Conservation (phyloP, 2,113 vertebrate species). For the Manacus vitellinus region DNA sequence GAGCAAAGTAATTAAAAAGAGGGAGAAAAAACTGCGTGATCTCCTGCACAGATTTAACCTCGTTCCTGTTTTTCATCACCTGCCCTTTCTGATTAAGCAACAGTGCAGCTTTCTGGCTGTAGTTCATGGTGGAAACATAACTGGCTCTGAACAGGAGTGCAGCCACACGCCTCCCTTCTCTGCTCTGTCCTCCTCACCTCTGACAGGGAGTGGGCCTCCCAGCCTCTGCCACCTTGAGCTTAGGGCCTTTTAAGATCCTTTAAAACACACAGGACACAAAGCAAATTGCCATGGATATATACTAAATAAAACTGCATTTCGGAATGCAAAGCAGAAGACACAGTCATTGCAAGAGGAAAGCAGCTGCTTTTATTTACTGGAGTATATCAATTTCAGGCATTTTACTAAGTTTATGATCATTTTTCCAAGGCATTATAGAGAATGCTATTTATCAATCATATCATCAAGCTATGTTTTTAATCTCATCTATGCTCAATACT, state of each 20-base stretch:
- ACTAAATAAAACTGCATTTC: rapidly evolving
- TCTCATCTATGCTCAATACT: not conserved
- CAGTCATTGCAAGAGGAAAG: not conserved
- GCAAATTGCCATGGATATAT: not conserved
- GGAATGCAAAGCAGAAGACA: not conserved
- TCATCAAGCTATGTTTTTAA: not conserved
- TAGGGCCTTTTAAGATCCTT: not conserved
- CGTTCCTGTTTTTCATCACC: not conserved
- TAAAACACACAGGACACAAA: not conserved
- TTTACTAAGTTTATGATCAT: not conserved
- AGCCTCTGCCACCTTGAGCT: not conserved
- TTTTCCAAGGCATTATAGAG: not conserved
- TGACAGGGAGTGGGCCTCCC: not conserved
- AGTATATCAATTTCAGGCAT: not conserved
- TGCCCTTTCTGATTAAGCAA: not conserved
- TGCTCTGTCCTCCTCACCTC: not conserved
- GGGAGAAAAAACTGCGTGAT: not conserved
- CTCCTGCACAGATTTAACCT: not conserved
- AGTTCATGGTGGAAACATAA: not conserved
- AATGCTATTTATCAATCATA: not conserved
- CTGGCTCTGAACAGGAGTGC: not conserved
- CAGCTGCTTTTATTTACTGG: not conserved
- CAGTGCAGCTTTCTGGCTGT: not conserved
- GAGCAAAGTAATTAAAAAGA: not conserved
- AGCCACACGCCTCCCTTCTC: not conserved